Base-by-base conservation (phyloP, 2,113 vertebrate genomes). In the Polypterus bichir region DNA sequence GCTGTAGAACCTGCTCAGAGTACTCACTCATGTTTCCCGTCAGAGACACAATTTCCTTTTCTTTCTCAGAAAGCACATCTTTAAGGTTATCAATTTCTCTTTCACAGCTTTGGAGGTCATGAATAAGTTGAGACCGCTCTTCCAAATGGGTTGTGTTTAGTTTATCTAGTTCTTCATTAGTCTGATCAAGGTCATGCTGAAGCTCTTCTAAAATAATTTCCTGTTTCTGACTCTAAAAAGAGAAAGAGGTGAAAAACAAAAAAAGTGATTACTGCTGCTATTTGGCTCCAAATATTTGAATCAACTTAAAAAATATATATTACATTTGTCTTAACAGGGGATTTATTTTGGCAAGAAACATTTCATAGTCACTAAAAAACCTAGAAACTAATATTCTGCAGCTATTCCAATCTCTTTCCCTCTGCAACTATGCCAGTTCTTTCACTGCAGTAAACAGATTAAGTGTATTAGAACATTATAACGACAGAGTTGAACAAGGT, bases 151-250 rank as follows among this genome's bases (percentile, higher is more conserved):
- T 79, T 0, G 75, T 70, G 63, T 94, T 94, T 1, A 94, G 64
- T 57, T 89, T 90, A 69, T 93, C 91, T 60, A 94, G 84, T 68
- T 94, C 92, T 65, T 94, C 91, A 1, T 85, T 91, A 0, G 90
- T 88, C 80, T 93, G 92, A 47, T 91, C 89, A 46, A 95, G 77
- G 46, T 93, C 91, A 4, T 75, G 70, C 59, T 89, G 88, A 59
- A 93, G 73, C 0, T 71, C 76, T 65, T 88, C 86, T 44, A 91
- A 75, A 9, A 74, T 10, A 0, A 64, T 71, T 52, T 91, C 91
- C 70, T 92, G 92, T 55, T 90, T 91, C 64, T 82, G 81, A 3
- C 69, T 68, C 88, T 90, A 71, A 44, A 74, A 66, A 55, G 44
- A 68, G 75, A 60, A 73, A 76, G 3, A 63, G 2, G 52, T 70